phyloP scores from a whole-genome alignment of 2,797 vertebrate genomes.

The Halcyon chelicuti region DNA sequence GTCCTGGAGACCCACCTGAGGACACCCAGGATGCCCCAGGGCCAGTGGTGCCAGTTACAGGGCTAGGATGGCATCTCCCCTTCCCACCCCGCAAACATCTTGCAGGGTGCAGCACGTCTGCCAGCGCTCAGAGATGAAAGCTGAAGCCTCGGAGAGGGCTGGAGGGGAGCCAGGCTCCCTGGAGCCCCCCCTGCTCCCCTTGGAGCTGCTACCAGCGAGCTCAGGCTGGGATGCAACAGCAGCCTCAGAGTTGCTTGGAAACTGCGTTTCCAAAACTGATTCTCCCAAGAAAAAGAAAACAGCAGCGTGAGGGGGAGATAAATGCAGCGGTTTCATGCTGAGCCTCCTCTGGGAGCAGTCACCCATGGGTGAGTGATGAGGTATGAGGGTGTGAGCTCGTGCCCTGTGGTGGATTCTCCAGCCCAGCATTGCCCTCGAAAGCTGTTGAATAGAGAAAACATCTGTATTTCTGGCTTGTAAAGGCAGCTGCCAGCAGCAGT shows the following conservation, averaged over 20 bases:
- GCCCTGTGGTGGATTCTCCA: neutral
- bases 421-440: neutral
- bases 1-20: rapidly evolving
- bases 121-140: neutral
- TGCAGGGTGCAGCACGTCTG: neutral
- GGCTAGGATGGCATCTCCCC: neutral
- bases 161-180: neutral
- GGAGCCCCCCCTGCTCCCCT: neutral
- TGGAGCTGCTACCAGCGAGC: neutral
- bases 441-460: neutral
- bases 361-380: rapidly evolving
- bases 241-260: conserved; percentile 1
- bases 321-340: rapidly evolving
- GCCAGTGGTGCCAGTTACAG: neutral
- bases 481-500: neutral
- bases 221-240: neutral
- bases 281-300: conserved; percentile 41
- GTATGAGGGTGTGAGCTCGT: neutral
- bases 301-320: neutral
- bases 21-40: neutral
- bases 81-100: neutral
- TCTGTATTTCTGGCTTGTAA: neutral
- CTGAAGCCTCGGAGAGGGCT: neutral
- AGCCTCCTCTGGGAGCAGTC: rapidly evolving
- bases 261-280: conserved; percentile 51